Base-by-base conservation (phyloP, 2,888 invertebrate species). In the Melitaea athalia region DNA sequence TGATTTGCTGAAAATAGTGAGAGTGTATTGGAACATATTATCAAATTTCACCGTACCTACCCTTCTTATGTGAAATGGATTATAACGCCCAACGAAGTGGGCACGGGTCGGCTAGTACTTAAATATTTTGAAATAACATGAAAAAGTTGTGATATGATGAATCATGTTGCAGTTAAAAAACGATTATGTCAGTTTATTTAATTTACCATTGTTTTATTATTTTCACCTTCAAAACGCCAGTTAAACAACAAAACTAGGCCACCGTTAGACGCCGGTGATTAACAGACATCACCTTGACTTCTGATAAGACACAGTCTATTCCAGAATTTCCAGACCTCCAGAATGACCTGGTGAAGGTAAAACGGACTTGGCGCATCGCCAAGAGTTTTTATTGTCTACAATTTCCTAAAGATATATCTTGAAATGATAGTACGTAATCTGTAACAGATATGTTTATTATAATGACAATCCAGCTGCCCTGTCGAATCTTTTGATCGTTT, bases 341-440 rank as follows among this genome's bases (percentile, higher is more conserved):
- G 15, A 57, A 38, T 57, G 57, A 57, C 57, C 57, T 15, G 57
- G 42, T 57, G 42, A 57, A 57, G 57, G 57, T 57, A 57, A 57
- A 42, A 57, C 38, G 42, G 38, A 42, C 15, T 33, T 57, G 57
- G 57, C 57, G 38, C 4, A 5, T 38, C 8, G n/a, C 57, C 57
- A 57, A 57, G 12, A 8, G 42, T 57, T 15, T 49, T 57, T 42
- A 42, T 11, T 42, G 42, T 10, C 38, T 15, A 42, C 5, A 57
- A 15, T 15, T 57, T 33, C n/a, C n/a, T 57, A 42, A 57, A 42
- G 15, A 15, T n/a, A 15, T n/a, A 49, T 47, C 45, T 5, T 8
- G 52, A 24, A 52, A 52, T 47, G 47, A 38, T 49, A 49, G 47
- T 49, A n/a, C 47, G 47, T 49, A 14, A n/a, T 49, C 5, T n/a